Percentiles rank a stretch among this genome's conserved stretches.
These are phyloP conservation scores for Zele albiditarsus DNA, from an alignment of 2,888 invertebrate genomes.

Conservation along the genomic window DNA sequence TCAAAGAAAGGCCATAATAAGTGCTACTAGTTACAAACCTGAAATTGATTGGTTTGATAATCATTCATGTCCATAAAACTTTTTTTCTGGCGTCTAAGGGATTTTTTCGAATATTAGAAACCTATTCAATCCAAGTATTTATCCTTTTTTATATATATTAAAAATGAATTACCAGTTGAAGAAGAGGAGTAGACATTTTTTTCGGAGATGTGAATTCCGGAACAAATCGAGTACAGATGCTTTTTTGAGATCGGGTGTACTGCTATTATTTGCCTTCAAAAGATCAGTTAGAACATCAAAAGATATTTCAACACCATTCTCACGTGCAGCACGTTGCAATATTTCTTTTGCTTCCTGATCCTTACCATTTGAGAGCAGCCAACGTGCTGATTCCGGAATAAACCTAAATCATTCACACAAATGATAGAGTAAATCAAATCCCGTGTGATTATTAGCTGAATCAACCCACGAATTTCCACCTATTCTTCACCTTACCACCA, in stretches of 20 bases:
- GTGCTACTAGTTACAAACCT: conserved; percentile 85
- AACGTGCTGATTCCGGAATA: conserved; percentile 84
- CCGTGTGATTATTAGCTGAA: background rate
- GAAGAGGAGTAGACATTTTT: conserved; percentile 80
- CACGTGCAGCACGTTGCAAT: conserved; percentile 78
- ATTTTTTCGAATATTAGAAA: background rate
- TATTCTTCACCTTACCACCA: conserved; percentile 75
- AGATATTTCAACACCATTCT: conserved; percentile 78
- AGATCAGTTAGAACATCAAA: conserved; percentile 75
- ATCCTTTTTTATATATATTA: background rate
- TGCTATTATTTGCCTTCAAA: conserved; percentile 72
- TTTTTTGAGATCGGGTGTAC: conserved; percentile 67
- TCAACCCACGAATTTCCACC: background rate
- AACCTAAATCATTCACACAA: conserved; percentile 71
- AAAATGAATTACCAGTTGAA: conserved; percentile 79
- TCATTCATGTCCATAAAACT: background rate
- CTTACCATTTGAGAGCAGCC: conserved; percentile 80
- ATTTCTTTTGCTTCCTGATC: conserved; percentile 78
- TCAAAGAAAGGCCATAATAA: conserved; percentile 86
- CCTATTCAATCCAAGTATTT: conserved; percentile 16
- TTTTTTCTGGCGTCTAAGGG: background rate
- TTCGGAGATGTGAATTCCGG: conserved; percentile 78
- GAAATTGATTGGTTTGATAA: conserved; percentile 38
- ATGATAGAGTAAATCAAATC: background rate
- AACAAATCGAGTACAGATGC: conserved; percentile 78